Base-by-base conservation (phyloP, 1,140 invertebrate genomes). In the Calosoma granatense region DNA sequence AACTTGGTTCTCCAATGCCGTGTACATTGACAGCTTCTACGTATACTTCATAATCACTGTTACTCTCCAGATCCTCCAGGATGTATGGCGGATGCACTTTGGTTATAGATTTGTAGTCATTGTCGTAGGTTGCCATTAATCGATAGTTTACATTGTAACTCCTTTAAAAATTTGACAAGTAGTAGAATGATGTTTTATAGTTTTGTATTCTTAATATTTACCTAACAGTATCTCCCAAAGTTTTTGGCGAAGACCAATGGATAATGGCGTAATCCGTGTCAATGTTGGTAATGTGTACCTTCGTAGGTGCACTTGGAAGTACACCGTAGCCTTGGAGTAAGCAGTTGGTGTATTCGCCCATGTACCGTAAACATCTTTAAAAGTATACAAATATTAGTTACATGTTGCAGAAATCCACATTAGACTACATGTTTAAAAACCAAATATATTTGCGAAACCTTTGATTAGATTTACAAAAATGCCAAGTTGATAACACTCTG, bases 321-420 rank as follows among this genome's bases (percentile, higher is more conserved):
- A 90, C 87, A 1, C 88, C 87, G 66, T 91, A 90, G 3, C 87
- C 86, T 75, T 90, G 84, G 59, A 91, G 78, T 3, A 91, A 71
- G 65, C 89, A 91, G 71, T 84, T 88, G 21, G 81, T 82, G 70
- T 88, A 89, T 26, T 84, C 81, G 1, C 76, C 76, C 83, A 91
- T 90, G 70, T 85, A 88, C 51, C 86, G 82, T 23, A 91, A 73
- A 66, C 89, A 92, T 65, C 86, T 87, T 65, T 51, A 67, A 64
- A 53, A 22, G 60, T 19, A 47, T 12, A 47, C 15, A 15, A 30
- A 59, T n/a, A 52, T n/a, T n/a, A n/a, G n/a, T n/a, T n/a, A n/a
- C n/a, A n/a, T n/a, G n/a, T n/a, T n/a, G n/a, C n/a, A n/a, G n/a
- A 9, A 51, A 56, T 14, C 56, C 51, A 12, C 22, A 20, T 55